Conservation (phyloP, 2,888 invertebrate species). For the Malthinus flaveolus region DNA sequence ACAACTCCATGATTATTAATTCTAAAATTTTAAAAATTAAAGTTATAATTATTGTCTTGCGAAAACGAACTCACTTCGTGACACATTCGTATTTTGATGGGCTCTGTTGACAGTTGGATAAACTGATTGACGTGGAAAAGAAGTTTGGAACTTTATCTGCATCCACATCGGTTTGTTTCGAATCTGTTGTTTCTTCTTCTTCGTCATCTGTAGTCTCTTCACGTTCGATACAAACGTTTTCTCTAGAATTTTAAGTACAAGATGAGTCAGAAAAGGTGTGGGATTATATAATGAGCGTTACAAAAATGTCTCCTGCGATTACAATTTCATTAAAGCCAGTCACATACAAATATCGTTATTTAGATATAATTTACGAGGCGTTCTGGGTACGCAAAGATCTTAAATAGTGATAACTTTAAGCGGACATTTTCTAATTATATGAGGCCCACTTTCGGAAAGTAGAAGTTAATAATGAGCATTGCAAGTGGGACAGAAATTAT, state of each 20-base stretch:
- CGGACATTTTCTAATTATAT: too few species aligned
- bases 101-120: conserved; percentile 57
- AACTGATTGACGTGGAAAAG: conserved; percentile 54
- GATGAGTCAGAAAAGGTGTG: background rate
- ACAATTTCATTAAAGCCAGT: too few species aligned
- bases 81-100: conserved; percentile 58
- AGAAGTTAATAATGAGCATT: too few species aligned
- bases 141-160: conserved; percentile 43
- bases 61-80: conserved; percentile 53
- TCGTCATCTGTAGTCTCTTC: conserved; percentile 56
- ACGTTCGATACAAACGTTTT: conserved; percentile 67
- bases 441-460: too few species aligned
- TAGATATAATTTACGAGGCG: too few species aligned
- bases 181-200: conserved; percentile 42
- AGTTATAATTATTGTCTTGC: conserved; percentile 4
- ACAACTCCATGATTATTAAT: conserved; percentile 61
- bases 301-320: too few species aligned
- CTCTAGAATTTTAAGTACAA: conserved; percentile 50
- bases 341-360: too few species aligned
- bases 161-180: conserved; percentile 37
- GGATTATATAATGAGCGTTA: background rate
- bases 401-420: too few species aligned
- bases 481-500: too few species aligned
- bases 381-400: too few species aligned
- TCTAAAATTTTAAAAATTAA: conserved; percentile 47